These are phyloP conservation scores for Phrynocephalus versicolor DNA, from an alignment of 2,113 vertebrate species.

Conservation along the genomic window DNA sequence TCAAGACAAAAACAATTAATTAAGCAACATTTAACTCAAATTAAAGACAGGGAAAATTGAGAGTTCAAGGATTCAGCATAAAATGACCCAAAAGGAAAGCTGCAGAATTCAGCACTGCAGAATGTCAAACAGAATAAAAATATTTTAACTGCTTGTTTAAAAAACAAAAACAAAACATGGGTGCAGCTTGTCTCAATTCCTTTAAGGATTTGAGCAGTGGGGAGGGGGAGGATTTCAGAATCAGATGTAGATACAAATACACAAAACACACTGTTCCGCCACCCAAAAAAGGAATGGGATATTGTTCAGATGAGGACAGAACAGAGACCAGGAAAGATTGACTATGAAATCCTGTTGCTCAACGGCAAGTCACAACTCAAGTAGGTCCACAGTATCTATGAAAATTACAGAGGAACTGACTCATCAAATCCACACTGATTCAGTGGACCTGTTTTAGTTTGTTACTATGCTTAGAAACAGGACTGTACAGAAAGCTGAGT, in stretches of 20 bases:
- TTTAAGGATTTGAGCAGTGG: no score
- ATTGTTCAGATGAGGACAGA: not conserved
- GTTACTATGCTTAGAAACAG: not conserved
- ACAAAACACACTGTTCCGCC: not conserved
- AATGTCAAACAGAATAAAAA: not conserved
- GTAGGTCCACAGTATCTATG: no score
- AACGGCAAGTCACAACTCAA: no score
- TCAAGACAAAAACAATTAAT: not conserved
- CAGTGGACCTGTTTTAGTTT: not conserved
- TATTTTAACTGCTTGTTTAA: not conserved
- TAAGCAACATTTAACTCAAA: no score
- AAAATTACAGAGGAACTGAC: no score
- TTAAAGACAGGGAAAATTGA: not conserved
- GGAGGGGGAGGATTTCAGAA: not conserved
- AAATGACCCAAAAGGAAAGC: no score
- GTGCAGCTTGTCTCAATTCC: not conserved
- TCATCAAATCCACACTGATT: not conserved
- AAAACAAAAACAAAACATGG: no score
- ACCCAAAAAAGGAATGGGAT: no score
- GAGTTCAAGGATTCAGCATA: no score
- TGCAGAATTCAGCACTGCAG: not conserved
- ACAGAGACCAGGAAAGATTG: not conserved
- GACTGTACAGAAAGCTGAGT: not conserved
- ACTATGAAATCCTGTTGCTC: not conserved
- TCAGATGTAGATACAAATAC: not conserved